phyloP scores from a whole-genome alignment of 2,113 vertebrate species.

The Elgaria multicarinata region DNA sequence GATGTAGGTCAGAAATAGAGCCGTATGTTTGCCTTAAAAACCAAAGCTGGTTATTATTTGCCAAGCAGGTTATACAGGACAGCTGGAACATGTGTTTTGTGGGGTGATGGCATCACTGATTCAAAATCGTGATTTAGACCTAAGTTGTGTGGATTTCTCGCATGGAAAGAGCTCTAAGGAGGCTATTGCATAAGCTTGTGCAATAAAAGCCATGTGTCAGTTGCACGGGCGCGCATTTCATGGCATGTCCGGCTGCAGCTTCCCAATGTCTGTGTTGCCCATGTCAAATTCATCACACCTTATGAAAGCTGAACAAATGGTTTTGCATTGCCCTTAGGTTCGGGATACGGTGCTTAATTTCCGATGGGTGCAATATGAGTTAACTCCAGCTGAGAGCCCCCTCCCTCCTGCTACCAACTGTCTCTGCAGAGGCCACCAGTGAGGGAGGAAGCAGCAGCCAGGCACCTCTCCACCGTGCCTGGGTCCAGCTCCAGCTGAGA shows the following conservation, averaged over 20 bases:
- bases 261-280: not conserved
- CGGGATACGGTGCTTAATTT: not conserved
- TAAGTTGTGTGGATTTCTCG: not conserved
- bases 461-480: too few species aligned
- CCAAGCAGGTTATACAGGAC: not conserved
- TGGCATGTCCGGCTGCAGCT: not conserved
- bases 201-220: too few species aligned
- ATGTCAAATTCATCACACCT: not conserved
- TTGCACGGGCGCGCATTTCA: not conserved
- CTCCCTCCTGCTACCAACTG: too few species aligned
- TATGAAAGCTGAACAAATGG: not conserved
- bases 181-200: not conserved
- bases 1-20: not conserved
- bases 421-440: too few species aligned
- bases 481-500: too few species aligned
- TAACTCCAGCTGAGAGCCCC: too few species aligned
- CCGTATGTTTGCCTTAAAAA: not conserved
- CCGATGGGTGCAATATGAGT: not conserved
- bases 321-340: not conserved
- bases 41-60: not conserved
- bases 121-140: not conserved
- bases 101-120: not conserved
- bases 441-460: too few species aligned
- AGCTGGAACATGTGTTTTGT: not conserved
- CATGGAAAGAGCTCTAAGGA: not conserved